Base-by-base conservation (phyloP, 2,113 vertebrate species). In the Brachionichthys hirsutus region DNA sequence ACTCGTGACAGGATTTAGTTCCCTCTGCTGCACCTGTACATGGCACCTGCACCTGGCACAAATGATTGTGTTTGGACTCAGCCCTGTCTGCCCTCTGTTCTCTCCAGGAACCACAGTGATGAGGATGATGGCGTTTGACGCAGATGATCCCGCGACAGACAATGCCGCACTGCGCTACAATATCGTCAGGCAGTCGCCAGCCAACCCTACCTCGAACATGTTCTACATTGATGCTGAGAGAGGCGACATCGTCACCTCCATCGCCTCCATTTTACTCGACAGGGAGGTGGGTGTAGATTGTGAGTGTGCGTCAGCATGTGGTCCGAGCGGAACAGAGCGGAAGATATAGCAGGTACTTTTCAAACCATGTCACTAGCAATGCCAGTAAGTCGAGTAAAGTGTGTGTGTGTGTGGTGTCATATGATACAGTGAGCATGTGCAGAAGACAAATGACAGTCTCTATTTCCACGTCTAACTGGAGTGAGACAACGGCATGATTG, bases 221-320 rank as follows among this genome's bases (percentile, higher is more conserved):
- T 99, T 99, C 92, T 94, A 94, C 85, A 98, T 98, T 18, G 95
- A 98, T 40, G 94, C 95, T 0, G 97, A 99, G 35, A 94, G 94
- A 72, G 97, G 97, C 49, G 94, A 98, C 84, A 97, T 99, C 0
- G 94, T 98, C 76, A 99, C 97, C 0, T 94, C 96, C 19, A 97
- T 99, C 78, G 92, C 95, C 1, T 92, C 97, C 0, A 71, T 82
- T 0, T 83, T 95, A 65, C 85, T 99, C 43, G 96, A 98, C 89
- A 91, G 97, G 47, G 97, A 99, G 94, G 96, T 98, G 58, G 82
- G 92, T 48, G 36, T 4, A 17, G 22, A 1, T 6, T 43, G 17
- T 56, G 41, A 9, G 3, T 42, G 24, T 55, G 3, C 65, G 47
- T 51, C 41, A 9, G 36, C 6, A 30, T 30, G 24, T 62, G 55